A percentile compares a stretch with the other conserved stretches of the same genome.
These are phyloP conservation scores for Drosophila eugracilis DNA, from an alignment of 1,140 invertebrate species.

Conservation along the genomic window DNA sequence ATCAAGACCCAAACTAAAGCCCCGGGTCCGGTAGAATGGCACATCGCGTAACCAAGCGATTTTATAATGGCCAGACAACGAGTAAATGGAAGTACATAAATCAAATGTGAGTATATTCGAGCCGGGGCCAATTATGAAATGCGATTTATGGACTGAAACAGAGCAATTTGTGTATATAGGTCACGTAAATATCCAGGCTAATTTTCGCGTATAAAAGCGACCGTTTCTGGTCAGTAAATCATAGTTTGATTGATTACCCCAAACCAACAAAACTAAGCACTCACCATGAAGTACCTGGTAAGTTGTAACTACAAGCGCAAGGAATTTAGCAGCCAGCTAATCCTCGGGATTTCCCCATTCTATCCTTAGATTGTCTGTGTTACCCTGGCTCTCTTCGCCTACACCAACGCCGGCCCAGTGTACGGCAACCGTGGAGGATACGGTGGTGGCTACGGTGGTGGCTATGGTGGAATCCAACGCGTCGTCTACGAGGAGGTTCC, in stretches of 20 bases:
- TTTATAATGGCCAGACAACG: conserved; percentile 58
- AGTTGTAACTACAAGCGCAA: too few species aligned
- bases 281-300: conserved; percentile 82
- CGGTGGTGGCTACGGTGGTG: conserved; percentile 27
- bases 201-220: conserved; percentile 68
- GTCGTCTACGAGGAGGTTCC: conserved; percentile 48
- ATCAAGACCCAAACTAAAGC: conserved; percentile 15
- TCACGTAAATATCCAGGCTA: conserved; percentile 70
- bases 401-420: conserved; percentile 51
- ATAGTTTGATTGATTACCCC: conserved; percentile 79
- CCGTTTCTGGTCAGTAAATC: conserved; percentile 42
- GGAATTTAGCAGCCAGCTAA: conserved; percentile 33
- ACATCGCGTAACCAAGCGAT: conserved; percentile 75
- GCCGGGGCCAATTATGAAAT: conserved; percentile 59
- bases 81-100: conserved; percentile 44
- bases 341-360: conserved; percentile 7
- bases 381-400: conserved; percentile 59
- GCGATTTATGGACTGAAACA: conserved; percentile 35
- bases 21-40: conserved; percentile 38
- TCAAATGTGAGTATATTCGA: conserved; percentile 45
- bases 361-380: conserved; percentile 50
- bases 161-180: conserved; percentile 43
- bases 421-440: conserved; percentile 45
- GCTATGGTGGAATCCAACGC: conserved; percentile 30
- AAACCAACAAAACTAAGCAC: conserved; percentile 73